Conservation (phyloP, 2,888 invertebrate genomes). For the Trachelus troglodyta region DNA sequence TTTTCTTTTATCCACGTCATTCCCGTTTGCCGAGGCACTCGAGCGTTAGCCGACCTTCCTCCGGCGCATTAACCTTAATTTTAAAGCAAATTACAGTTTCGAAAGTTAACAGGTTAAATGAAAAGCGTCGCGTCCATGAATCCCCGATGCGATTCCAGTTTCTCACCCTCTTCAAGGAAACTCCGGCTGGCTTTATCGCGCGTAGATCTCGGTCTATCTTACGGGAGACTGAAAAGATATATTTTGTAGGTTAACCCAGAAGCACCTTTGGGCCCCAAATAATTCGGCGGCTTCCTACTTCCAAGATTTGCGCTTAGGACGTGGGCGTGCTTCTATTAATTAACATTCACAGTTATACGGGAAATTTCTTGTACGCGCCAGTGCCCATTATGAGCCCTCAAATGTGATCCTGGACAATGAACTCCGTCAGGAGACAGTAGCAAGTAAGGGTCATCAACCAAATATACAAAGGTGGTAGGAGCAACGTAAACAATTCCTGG, state of each 20-base stretch:
- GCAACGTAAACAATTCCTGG: conserved; percentile 51
- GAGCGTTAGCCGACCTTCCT: not conserved
- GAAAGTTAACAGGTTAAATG: not conserved
- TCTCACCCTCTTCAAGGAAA: not conserved
- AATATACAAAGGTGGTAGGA: not conserved
- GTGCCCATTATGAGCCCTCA: not conserved
- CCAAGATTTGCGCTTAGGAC: not conserved
- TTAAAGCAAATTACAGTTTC: not conserved
- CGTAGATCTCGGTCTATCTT: not conserved
- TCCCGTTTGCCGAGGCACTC: not conserved
- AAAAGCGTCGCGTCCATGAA: not conserved
- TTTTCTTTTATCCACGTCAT: not conserved
- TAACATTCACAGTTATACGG: not conserved
- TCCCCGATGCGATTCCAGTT: not conserved
- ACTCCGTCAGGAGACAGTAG: too few relatives aligned
- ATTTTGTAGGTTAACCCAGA: not conserved
- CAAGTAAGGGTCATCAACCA: not conserved
- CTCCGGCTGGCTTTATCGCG: not conserved
- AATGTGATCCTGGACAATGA: not conserved
- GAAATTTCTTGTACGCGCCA: not conserved
- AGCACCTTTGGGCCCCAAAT: not conserved
- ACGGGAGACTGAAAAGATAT: not conserved
- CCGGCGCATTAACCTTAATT: not conserved
- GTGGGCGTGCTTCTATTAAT: not conserved
- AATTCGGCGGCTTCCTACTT: not conserved